Evolutionary conservation across 2,113 vertebrate genomes (phyloP), one percentile per base, ranked within the genome.

Genomic region (Talpa occidentalis): DNA sequence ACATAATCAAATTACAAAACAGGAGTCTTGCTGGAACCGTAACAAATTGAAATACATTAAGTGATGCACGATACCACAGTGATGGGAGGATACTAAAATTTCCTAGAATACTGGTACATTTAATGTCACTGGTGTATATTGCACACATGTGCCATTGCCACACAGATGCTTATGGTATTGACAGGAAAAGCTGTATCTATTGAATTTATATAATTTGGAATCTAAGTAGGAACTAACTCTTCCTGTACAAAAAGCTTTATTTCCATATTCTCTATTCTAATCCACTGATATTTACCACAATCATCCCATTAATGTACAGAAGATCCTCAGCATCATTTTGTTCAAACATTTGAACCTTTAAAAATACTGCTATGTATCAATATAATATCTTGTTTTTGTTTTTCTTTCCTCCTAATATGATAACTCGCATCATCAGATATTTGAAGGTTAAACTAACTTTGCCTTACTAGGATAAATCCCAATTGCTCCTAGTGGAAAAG

Each of bases 41-140:
- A 86, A 5, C 26, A 52, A 90, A 77, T 32, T 81, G 40, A 76
- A 90, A 90, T 32, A 62, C 42, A n/a, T 80, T 74, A 86, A 76
- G 35, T 76, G 40, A 86, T 32, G 32, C 3, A 54, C 16, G 21
- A 56, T 56, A 21, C 54, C 54, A 56, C 24, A 56, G 21, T 22
- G 21, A 56, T 56, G 5, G 14, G 37, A 30, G 11, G 49, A n/a
- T 42, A 32, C 19, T 37, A 81, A 52, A 93, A 67, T 62, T 80
- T 67, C 17, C 74, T 59, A 74, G 30, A 22, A 42, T 30, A 35
- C 2, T 44, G 6, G 44, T 78, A 78, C 24, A 14, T 74, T 84
- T 80, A 74, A 21, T 5, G 14, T 52, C 10, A 3, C 47, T 37
- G 17, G 52, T 60, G 69, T 26, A 56, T 10, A 89, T 73, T 52